Base-by-base conservation (phyloP, 1,140 invertebrate genomes). In the Drosophila hydei region DNA sequence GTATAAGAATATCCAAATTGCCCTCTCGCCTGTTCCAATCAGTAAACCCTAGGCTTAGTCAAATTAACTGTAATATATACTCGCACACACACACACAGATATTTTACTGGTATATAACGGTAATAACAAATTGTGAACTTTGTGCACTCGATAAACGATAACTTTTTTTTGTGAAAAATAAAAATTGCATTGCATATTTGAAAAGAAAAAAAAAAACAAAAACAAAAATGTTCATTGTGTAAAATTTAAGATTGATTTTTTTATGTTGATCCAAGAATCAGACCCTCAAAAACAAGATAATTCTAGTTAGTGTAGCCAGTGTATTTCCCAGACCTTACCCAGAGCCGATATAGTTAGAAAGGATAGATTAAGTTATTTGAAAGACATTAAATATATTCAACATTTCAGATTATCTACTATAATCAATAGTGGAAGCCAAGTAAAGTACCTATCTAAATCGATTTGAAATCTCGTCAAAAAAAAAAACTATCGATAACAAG, bases 131-230 rank as follows among this genome's bases (percentile, higher is more conserved):
- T 58, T 69, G 70, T 60, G 14, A 75, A 54, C 51, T 59, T n/a
- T 30, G 42, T 48, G 79, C 78, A 77, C 70, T 83, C 75, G 80
- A 75, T 74, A 72, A 71, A 60, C 9, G 42, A 27, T 54, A 69
- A 78, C 67, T 77, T 79, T 80, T 81, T 79, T 55, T 61, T 59
- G 38, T 72, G 64, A 58, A 63, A 56, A 85, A 78, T 79, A 84
- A 87, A 80, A 38, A 59, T 50, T 71, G 25, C 47, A 81, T 61
- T 75, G 71, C 69, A 87, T 25, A 60, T 18, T 25, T 58, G 33
- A 18, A 11, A 11, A n/a, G n/a, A n/a, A 33, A 33, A 33, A 33
- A 30, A 30, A 7, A 30, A 2, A 30, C 27, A 8, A 30, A 30
- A 30, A 0, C 2, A 11, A 33, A 16, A 27, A 42, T 25, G 43